These are phyloP conservation scores for Patella depressa DNA, from an alignment of 2,888 invertebrate genomes.

Conservation along the genomic window DNA sequence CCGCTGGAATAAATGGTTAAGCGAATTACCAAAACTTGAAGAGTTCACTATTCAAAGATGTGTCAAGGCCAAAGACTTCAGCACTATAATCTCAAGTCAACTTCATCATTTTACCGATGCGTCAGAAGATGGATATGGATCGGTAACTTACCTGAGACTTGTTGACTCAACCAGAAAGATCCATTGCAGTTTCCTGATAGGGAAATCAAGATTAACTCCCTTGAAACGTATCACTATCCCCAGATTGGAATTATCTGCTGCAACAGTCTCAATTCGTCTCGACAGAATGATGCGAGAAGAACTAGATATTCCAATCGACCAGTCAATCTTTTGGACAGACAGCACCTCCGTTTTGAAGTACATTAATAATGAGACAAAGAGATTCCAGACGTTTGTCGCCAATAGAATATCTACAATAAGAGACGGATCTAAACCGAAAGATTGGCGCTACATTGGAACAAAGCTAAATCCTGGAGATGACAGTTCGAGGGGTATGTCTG, in stretches of 20 bases:
- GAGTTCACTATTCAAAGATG: constrained; percentile 7
- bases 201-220: neutral
- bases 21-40: neutral
- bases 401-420: constrained; percentile 10
- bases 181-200: neutral
- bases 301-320: neutral
- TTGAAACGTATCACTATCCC: neutral
- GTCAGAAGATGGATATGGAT: neutral
- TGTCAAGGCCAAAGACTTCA: constrained; percentile 23
- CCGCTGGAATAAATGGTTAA: constrained; percentile 30
- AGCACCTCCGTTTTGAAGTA: constrained; percentile 14
- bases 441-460: constrained; percentile 7
- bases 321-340: neutral
- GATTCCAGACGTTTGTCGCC: constrained; percentile 20
- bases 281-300: neutral
- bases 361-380: constrained; percentile 7
- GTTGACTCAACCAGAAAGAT: neutral
- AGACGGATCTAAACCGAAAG: constrained; percentile 1
- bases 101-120: constrained; percentile 34
- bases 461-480: constrained; percentile 6
- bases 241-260: neutral
- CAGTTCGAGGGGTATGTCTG: neutral
- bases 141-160: neutral
- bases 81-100: constrained; percentile 3
- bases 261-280: neutral